Percentiles rank a stretch among this genome's conserved stretches.
These are phyloP conservation scores for Gastrophryne carolinensis DNA, from an alignment of 2,797 vertebrate genomes.

Conservation along the genomic window DNA sequence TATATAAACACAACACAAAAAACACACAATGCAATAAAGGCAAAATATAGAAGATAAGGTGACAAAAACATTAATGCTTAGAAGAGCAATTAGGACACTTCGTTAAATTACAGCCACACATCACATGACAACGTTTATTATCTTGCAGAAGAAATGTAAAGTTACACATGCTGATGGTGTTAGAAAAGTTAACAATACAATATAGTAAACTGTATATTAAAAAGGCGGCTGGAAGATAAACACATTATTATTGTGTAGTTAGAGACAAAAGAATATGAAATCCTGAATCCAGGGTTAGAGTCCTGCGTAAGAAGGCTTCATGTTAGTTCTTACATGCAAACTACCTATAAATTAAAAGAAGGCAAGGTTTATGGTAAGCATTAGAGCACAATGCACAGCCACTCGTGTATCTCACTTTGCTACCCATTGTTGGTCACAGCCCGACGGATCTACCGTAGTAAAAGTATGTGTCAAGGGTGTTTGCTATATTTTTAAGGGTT, in stretches of 20 bases:
- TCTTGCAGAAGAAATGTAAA: background rate
- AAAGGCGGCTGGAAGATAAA: slow-evolving; percentile 11
- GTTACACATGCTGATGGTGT: background rate
- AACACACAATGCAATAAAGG: slow-evolving; percentile 55
- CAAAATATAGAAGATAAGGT: slow-evolving; percentile 56
- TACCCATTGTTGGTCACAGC: background rate
- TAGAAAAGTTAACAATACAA: background rate
- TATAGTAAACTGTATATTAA: background rate
- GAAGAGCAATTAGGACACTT: background rate
- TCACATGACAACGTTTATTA: background rate
- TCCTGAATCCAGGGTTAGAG: background rate
- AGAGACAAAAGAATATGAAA: background rate
- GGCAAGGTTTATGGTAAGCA: background rate
- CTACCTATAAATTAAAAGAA: background rate
- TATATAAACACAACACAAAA: slow-evolving; percentile 72
- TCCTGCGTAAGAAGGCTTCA: slow-evolving; percentile 3
- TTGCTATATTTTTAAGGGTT: too few relatives aligned
- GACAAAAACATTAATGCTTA: background rate
- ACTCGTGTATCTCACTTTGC: background rate
- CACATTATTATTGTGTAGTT: background rate
- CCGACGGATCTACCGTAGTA: background rate
- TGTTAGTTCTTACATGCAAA: background rate
- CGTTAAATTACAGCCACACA: background rate
- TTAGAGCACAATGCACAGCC: background rate
- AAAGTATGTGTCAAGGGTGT: too few relatives aligned